Percentiles rank a stretch among this genome's conserved stretches.
phyloP scores from a whole-genome alignment of 2,113 vertebrate genomes.

The Thamnaconus septentrionalis region DNA sequence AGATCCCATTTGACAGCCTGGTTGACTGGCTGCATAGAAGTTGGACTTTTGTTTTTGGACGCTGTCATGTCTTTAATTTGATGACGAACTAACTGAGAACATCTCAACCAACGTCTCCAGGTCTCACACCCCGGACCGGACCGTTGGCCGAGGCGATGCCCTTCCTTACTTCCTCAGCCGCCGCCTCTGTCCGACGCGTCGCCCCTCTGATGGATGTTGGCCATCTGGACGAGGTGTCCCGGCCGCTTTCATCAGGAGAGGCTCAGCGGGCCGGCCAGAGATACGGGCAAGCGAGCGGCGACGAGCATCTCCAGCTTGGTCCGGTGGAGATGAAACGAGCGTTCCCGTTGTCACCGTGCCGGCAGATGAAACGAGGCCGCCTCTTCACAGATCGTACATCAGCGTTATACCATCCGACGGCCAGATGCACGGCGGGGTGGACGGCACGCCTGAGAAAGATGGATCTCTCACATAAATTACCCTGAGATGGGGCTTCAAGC shows the following conservation, averaged over 20 bases:
- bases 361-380: conserved; percentile 63
- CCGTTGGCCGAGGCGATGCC: conserved; percentile 17
- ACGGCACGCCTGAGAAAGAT: conserved; percentile 59
- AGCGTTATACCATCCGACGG: conserved; percentile 66
- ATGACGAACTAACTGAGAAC: neutral
- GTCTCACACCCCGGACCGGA: conserved; percentile 4
- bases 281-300: conserved; percentile 11
- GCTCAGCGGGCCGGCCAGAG: conserved; percentile 38
- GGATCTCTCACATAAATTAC: conserved; percentile 61
- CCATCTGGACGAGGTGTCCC: conserved; percentile 64
- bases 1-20: too few species aligned
- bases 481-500: conserved; percentile 18
- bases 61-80: too few species aligned
- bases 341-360: conserved; percentile 57
- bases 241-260: conserved; percentile 67
- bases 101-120: conserved; percentile 14
- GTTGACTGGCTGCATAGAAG: too few species aligned
- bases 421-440: conserved; percentile 63
- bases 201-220: conserved; percentile 62
- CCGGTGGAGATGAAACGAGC: conserved; percentile 66
- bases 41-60: too few species aligned
- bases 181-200: conserved; percentile 38
- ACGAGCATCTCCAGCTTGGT: conserved; percentile 29
- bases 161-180: conserved; percentile 29
- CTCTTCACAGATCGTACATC: conserved; percentile 75